These are phyloP conservation scores for Reinhardtius hippoglossoides DNA, from an alignment of 2,113 vertebrate genomes.

Conservation along the genomic window DNA sequence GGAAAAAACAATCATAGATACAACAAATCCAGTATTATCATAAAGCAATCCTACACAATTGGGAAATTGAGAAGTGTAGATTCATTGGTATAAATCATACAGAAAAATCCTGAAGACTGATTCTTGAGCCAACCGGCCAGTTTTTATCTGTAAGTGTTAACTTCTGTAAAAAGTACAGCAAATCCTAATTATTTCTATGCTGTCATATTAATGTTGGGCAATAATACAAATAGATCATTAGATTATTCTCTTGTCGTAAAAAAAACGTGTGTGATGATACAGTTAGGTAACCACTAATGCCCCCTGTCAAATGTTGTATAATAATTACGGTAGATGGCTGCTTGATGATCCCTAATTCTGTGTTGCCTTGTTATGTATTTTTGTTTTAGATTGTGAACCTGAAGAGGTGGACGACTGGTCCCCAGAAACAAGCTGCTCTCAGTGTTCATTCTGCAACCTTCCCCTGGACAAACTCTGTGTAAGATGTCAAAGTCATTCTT, in stretches of 20 bases:
- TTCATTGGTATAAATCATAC: too few species aligned
- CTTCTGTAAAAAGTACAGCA: too few species aligned
- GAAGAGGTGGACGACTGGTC: slow-evolving; percentile 97
- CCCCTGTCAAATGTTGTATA: not conserved
- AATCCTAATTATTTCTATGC: too few species aligned
- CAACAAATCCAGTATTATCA: too few species aligned
- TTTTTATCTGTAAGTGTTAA: too few species aligned
- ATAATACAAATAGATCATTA: not conserved
- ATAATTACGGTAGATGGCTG: not conserved
- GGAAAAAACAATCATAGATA: too few species aligned
- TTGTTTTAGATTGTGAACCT: slow-evolving; percentile 95
- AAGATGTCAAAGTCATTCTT: slow-evolving; percentile 69
- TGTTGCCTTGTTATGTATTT: slow-evolving; percentile 9
- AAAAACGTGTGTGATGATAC: not conserved
- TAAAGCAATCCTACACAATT: too few species aligned
- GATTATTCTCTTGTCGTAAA: not conserved
- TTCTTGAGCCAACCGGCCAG: too few species aligned
- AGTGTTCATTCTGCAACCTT: slow-evolving; percentile 93
- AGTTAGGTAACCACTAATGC: not conserved
- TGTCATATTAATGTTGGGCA: too few species aligned
- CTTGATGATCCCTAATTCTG: not conserved
- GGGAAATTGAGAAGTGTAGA: too few species aligned
- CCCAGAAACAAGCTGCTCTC: slow-evolving; percentile 90
- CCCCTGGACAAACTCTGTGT: slow-evolving; percentile 94
- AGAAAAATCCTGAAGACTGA: too few species aligned